Base-by-base conservation (phyloP, 2,888 invertebrate genomes). In the Pseudococcus jackbeardsleyi region DNA sequence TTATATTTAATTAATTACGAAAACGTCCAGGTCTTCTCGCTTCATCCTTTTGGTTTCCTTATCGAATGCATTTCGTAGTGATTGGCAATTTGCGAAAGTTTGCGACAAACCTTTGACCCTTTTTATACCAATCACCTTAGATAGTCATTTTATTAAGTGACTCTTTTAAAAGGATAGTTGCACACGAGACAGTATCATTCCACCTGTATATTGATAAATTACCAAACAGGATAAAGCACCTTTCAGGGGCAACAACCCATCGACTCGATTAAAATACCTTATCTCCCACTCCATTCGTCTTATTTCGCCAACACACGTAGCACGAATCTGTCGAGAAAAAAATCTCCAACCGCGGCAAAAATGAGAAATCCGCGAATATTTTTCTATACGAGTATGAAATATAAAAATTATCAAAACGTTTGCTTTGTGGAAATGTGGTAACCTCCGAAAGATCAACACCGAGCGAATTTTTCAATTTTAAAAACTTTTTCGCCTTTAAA, bases 341-440 rank as follows among this genome's bases (percentile, higher is more conserved):
- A 33, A n/a, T n/a, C n/a, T 59, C 0, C 19, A 59, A 12, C 54
- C 59, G 7, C 19, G 3, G 5, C 19, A 19, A 5, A 3, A 12
- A 26, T 2, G 22, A 8, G 33, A 33, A 72, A 33, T 72, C 33
- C 68, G 68, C 68, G 33, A 72, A 72, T 26, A 2, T 72, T 26
- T 72, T 19, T 59, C 19, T 19, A 59, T 6, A 8, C 33, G 9
- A 8, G 15, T 19, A 79, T 46, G 79, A 79, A 79, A 79, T 9
- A 79, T 79, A 79, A n/a, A 79, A 79, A 79, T 79, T 79, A 79
- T 79, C 79, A 79, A 72, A 72, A 72, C 79, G 79, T 79, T 79
- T 79, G 46, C 79, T 79, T 79, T 79, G 42, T 72, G 26, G 68
- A 72, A 42, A 79, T 79, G 46, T 12, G 79, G 79, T 79, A 79